Conservation (phyloP, 2,113 vertebrate species). For the Cryptomyrus ogoouensis region DNA sequence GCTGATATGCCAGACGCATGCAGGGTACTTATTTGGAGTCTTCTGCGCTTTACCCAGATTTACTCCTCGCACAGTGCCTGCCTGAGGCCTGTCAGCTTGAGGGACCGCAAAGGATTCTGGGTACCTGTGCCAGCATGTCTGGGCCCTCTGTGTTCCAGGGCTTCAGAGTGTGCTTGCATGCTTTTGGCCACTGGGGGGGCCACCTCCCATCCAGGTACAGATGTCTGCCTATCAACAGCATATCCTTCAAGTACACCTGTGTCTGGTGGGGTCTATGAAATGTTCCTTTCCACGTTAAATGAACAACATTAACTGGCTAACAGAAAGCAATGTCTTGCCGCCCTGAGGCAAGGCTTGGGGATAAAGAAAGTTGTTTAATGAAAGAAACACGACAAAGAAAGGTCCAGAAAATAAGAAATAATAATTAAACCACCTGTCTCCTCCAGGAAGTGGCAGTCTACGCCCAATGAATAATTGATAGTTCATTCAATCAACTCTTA, state of each 20-base stretch:
- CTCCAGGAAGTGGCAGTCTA: slow-evolving; percentile 9
- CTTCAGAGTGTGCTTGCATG: background rate
- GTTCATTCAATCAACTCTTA: background rate
- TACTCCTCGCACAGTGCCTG: background rate
- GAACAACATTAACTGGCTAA: background rate
- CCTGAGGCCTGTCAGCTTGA: background rate
- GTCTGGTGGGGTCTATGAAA: background rate
- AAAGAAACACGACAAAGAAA: background rate
- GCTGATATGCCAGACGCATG: background rate
- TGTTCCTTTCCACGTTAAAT: background rate
- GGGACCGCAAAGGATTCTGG: background rate
- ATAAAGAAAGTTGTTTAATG: background rate
- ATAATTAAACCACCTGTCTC: background rate
- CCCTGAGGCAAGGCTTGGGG: background rate
- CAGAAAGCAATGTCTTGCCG: background rate
- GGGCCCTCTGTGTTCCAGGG: background rate
- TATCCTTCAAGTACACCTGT: background rate
- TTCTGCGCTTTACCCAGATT: background rate
- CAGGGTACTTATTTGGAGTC: background rate
- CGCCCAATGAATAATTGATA: background rate
- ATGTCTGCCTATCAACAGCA: background rate
- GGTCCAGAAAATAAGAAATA: background rate
- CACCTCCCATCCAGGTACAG: background rate
- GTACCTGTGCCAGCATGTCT: background rate
- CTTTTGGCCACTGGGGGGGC: background rate